Evolutionary conservation across 2,113 vertebrate genomes (phyloP).

Genomic region (Forbesichthys agassizii): DNA sequence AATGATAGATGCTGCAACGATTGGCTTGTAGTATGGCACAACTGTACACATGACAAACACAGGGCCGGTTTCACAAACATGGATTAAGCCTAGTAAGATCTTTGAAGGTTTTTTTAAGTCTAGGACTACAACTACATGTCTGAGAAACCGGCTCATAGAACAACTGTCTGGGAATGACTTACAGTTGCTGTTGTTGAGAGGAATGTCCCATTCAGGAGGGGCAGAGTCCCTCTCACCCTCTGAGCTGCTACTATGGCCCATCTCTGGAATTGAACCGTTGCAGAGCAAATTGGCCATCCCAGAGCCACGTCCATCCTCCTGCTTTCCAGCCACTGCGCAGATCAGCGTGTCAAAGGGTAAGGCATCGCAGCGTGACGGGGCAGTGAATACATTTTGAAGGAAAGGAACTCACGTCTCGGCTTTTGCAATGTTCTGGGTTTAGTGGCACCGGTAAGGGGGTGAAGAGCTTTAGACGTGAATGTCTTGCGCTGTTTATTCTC

Average conservation of each 20-base stretch:
- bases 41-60: background rate
- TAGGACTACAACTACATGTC: too few relatives aligned
- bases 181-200: slow-evolving; percentile 86
- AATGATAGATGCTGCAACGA: too few relatives aligned
- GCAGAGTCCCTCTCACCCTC: slow-evolving; percentile 96
- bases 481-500: slow-evolving; percentile 92
- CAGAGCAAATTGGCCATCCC: slow-evolving; percentile 83
- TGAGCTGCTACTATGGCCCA: slow-evolving; percentile 93
- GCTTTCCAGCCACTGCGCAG: slow-evolving; percentile 69
- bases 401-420: slow-evolving; percentile 64
- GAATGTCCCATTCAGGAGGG: slow-evolving; percentile 94
- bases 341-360: slow-evolving; percentile 6
- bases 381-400: too few relatives aligned
- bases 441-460: slow-evolving; percentile 80
- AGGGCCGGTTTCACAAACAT: too few relatives aligned
- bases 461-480: slow-evolving; percentile 84
- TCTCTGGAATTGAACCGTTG: slow-evolving; percentile 80
- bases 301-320: slow-evolving; percentile 83
- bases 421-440: slow-evolving; percentile 82
- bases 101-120: too few relatives aligned
- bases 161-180: slow-evolving; percentile 57
- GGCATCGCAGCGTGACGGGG: background rate
- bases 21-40: too few relatives aligned
- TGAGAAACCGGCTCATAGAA: too few relatives aligned
- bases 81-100: too few relatives aligned